phyloP scores from a whole-genome alignment of 2,888 invertebrate species.

The Celastrina argiolus region DNA sequence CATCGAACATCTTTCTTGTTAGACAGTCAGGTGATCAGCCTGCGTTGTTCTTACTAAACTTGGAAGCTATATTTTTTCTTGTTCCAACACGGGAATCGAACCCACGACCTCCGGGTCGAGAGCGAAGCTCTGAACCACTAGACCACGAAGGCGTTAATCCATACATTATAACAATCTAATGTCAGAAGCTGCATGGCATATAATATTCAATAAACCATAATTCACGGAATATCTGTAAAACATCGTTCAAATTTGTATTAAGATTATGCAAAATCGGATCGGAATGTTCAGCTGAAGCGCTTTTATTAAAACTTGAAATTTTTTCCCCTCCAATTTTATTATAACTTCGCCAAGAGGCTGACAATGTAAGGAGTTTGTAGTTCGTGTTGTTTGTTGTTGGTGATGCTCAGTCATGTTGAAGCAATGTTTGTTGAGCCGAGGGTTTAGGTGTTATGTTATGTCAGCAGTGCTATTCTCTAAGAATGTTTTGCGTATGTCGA shows the following conservation, averaged over 20 bases:
- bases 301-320: slow-evolving; percentile 10
- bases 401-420: background rate
- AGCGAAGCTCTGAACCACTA: too few species aligned
- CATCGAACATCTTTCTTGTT: too few species aligned
- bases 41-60: too few species aligned
- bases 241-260: background rate
- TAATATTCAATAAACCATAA: background rate
- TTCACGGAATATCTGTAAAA: background rate
- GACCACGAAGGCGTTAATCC: too few species aligned
- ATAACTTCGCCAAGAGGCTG: background rate
- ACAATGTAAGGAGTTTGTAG: background rate
- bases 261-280: background rate
- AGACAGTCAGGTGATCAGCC: too few species aligned
- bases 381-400: background rate
- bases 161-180: too few species aligned
- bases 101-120: too few species aligned
- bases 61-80: too few species aligned
- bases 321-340: slow-evolving; percentile 5
- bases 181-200: too few species aligned
- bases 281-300: background rate
- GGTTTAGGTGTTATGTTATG: background rate
- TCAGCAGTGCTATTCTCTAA: too few species aligned
- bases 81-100: too few species aligned
- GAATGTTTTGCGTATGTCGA: too few species aligned
- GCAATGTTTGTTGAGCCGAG: background rate